phyloP scores from a whole-genome alignment of 2,888 invertebrate genomes.

The Glaucopsyche alexis region DNA sequence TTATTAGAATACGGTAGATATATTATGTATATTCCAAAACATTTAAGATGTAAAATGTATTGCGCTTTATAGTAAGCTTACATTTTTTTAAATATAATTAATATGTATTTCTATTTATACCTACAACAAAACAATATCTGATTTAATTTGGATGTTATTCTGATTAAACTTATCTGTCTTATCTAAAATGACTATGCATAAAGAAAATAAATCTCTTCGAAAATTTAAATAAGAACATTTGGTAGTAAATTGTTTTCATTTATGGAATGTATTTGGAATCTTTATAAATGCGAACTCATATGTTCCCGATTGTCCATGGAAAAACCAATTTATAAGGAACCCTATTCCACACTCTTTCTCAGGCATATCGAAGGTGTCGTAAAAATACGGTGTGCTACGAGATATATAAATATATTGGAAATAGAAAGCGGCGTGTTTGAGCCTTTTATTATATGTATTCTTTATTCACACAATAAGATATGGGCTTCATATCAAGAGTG shows the following conservation, averaged over 20 bases:
- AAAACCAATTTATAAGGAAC: slow-evolving; percentile 49
- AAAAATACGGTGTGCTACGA: slow-evolving; percentile 44
- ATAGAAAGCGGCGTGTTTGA: slow-evolving; percentile 51
- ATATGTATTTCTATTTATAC: no score
- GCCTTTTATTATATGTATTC: slow-evolving; percentile 60
- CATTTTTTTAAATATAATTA: no score
- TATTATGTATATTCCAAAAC: neutral
- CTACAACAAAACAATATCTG: no score
- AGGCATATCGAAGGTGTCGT: slow-evolving; percentile 39
- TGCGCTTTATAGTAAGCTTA: no score
- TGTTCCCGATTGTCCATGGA: slow-evolving; percentile 47
- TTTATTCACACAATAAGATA: slow-evolving; percentile 62
- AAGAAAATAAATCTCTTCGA: slow-evolving; percentile 61
- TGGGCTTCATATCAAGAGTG: slow-evolving; percentile 47
- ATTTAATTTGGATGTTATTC: no score
- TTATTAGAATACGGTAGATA: neutral
- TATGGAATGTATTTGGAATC: slow-evolving; percentile 70
- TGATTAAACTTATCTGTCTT: neutral
- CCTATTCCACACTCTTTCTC: slow-evolving; percentile 36
- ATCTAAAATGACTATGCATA: neutral
- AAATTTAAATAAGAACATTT: slow-evolving; percentile 62
- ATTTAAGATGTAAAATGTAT: no score
- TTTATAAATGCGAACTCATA: slow-evolving; percentile 70
- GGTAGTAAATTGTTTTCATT: slow-evolving; percentile 77
- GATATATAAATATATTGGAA: slow-evolving; percentile 54